Base-by-base conservation (phyloP, 2,888 invertebrate genomes). In the Clostera curtula region DNA sequence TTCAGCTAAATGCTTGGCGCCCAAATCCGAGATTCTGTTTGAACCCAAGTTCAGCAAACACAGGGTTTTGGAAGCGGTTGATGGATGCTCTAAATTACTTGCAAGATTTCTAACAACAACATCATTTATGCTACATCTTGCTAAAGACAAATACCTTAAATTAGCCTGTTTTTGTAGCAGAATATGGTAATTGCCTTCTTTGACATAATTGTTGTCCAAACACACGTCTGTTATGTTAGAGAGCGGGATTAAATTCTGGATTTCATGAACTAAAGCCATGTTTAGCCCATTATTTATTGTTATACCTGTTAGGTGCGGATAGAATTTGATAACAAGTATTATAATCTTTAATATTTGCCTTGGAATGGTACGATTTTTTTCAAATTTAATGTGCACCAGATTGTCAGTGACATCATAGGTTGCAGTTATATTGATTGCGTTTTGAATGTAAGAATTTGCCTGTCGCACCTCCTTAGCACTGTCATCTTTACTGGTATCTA, bases 1-100 rank as follows among this genome's bases (percentile, higher is more conserved):
- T 2, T 60, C 34, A 2, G 56, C 62, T 24, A 77, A 28, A 31
- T 37, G 36, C 12, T 43, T 49, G 0, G 48, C 61, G 1, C 75
- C 76, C 0, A 32, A 6, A 39, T 76, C 64, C 1, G 72, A 65
- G 5, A 79, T 69, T 24, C 24, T 51, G 27, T 79, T 77, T 0
- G 65, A 51, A 2, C 72, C 45, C 14, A 79, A 31, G 37, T 71
- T 75, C 0, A 77, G 37, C n/a, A 55, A 31, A 1, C 32, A 28
- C 19, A 79, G 33, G 2, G 47, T 47, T 28, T 50, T 56, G 0
- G 73, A 65, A 1, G 65, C 57, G 3, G 65, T 56, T 2, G 31
- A 24, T 1, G 62, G 56, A 23, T 44, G 34, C 0, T 7, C 10
- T 1, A 77, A 24, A 14, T 44, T 53, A 0, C 34, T 34, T 3